Evolutionary conservation across 1,140 invertebrate species (phyloP).

Genomic region (Colletes gigas): DNA sequence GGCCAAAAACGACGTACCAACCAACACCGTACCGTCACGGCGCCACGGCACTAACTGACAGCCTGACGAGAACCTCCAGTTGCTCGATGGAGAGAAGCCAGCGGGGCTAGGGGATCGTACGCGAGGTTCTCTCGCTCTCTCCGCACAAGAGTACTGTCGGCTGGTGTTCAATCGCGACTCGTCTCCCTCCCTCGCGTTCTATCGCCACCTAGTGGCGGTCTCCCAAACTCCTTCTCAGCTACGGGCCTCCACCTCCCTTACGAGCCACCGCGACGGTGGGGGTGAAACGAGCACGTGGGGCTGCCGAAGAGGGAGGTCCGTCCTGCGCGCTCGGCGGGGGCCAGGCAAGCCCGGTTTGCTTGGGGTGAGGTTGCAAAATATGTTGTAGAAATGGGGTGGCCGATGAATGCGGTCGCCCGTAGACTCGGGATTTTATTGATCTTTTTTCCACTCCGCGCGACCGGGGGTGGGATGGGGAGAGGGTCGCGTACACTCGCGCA

Average conservation of each 20-base stretch:
- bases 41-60: slow-evolving; percentile 79
- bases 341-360: slow-evolving; percentile 31
- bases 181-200: slow-evolving; percentile 54
- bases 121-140: slow-evolving; percentile 15
- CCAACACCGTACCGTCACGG: slow-evolving; percentile 69
- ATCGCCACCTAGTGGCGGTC: slow-evolving; percentile 66
- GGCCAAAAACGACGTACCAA: slow-evolving; percentile 46
- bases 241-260: slow-evolving; percentile 42
- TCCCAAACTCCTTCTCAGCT: slow-evolving; percentile 54
- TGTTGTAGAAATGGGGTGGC: slow-evolving; percentile 77
- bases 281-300: slow-evolving; percentile 59
- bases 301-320: slow-evolving; percentile 36
- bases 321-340: slow-evolving; percentile 31
- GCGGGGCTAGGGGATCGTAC: neutral
- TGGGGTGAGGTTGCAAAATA: slow-evolving; percentile 75
- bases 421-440: slow-evolving; percentile 80
- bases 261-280: slow-evolving; percentile 16
- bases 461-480: neutral
- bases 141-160: neutral
- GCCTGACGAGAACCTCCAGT: slow-evolving; percentile 61
- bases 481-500: slow-evolving; percentile 44
- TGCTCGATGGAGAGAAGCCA: slow-evolving; percentile 53
- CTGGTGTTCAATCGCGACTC: slow-evolving; percentile 16
- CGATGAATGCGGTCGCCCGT: slow-evolving; percentile 76
- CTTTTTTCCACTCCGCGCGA: slow-evolving; percentile 70